A percentile compares a stretch with the other conserved stretches of the same genome.
These are phyloP conservation scores for Drosophila orosa DNA, from an alignment of 1,140 invertebrate genomes.

Conservation along the genomic window DNA sequence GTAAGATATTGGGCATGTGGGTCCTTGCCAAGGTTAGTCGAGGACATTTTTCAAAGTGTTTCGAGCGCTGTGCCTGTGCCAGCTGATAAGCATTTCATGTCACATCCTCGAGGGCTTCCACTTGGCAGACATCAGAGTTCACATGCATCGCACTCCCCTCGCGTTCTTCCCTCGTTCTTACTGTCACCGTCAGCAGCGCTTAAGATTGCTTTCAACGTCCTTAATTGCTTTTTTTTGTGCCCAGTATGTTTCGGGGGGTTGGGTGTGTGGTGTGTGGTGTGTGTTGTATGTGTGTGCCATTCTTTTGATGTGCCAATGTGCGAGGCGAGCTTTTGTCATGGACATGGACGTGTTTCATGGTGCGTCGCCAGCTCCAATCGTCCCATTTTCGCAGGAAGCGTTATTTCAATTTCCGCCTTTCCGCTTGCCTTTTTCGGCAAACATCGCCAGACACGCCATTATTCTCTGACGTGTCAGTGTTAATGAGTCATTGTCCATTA, in stretches of 20 bases:
- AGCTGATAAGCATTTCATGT: slow-evolving; percentile 83
- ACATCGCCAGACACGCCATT: slow-evolving; percentile 76
- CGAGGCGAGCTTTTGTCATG: slow-evolving; percentile 74
- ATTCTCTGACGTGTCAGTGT: slow-evolving; percentile 81
- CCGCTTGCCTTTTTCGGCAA: slow-evolving; percentile 60
- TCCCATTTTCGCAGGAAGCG: slow-evolving; percentile 74
- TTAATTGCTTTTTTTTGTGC: slow-evolving; percentile 80
- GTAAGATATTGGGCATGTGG: too few species aligned
- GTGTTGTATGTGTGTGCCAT: slow-evolving; percentile 41
- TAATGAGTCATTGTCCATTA: slow-evolving; percentile 84
- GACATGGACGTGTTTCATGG: slow-evolving; percentile 49
- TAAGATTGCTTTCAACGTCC: slow-evolving; percentile 83
- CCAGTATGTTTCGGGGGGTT: slow-evolving; percentile 7
- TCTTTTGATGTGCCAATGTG: slow-evolving; percentile 71
- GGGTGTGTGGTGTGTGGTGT: slow-evolving; percentile 13
- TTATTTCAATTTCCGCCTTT: slow-evolving; percentile 82
- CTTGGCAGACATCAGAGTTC: slow-evolving; percentile 59
- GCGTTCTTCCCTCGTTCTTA: slow-evolving; percentile 45
- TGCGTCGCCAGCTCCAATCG: slow-evolving; percentile 25
- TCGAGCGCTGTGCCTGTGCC: slow-evolving; percentile 31
- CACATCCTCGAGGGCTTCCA: slow-evolving; percentile 78
- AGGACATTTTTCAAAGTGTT: background rate
- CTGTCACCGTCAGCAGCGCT: slow-evolving; percentile 78
- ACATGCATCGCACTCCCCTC: slow-evolving; percentile 43
- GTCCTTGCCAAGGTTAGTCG: background rate